Percentiles rank a stretch among this genome's conserved stretches.
These are phyloP conservation scores for Pandemis corylana DNA, from an alignment of 2,888 invertebrate genomes.

Conservation along the genomic window DNA sequence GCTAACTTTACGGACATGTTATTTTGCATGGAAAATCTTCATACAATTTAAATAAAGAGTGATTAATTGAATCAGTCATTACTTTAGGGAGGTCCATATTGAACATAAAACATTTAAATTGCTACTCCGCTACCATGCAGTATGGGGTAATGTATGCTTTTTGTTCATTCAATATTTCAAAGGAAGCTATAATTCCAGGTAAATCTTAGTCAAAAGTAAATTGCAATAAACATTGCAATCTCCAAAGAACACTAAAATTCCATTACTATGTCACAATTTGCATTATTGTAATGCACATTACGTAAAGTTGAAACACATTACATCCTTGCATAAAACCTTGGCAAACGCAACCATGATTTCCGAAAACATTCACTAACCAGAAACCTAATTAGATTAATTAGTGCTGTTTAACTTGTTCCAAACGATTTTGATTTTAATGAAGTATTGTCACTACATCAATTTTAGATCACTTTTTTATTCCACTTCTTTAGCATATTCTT, in stretches of 20 bases:
- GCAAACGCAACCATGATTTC: slow-evolving; percentile 19
- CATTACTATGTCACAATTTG: background rate
- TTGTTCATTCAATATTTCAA: too few relatives aligned
- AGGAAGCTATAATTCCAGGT: background rate
- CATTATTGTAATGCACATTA: slow-evolving; percentile 5
- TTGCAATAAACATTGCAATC: background rate
- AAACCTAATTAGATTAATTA: slow-evolving; percentile 29
- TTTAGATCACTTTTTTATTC: background rate
- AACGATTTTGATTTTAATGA: background rate
- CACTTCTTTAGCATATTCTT: background rate
- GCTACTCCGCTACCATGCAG: too few relatives aligned
- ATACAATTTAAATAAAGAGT: too few relatives aligned
- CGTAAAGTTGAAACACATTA: slow-evolving; percentile 2
- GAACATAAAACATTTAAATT: too few relatives aligned
- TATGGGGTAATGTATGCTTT: too few relatives aligned
- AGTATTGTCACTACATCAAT: background rate
- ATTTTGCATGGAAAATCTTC: too few relatives aligned
- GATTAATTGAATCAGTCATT: too few relatives aligned
- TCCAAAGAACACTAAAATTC: background rate
- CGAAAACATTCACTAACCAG: slow-evolving; percentile 21
- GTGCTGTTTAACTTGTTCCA: background rate
- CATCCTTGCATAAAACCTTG: slow-evolving; percentile 36
- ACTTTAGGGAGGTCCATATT: too few relatives aligned
- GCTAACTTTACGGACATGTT: too few relatives aligned
- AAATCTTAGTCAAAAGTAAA: background rate